Evolutionary conservation across 2,113 vertebrate genomes (phyloP).

Genomic region (Sebastes schlegelii): DNA sequence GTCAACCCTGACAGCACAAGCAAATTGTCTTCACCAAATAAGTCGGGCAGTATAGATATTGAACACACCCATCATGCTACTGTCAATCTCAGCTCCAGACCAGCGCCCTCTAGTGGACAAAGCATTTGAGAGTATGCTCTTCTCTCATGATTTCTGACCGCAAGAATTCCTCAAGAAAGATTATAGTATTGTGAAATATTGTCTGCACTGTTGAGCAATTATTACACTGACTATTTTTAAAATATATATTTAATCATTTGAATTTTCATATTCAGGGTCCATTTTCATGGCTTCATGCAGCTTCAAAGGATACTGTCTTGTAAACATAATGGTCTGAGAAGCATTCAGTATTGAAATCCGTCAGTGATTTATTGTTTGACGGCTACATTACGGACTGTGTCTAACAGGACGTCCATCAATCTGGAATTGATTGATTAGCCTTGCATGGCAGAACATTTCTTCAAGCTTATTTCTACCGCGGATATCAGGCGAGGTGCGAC

Average conservation of each 20-base stretch:
- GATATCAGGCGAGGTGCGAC: neutral
- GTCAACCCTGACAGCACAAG: conserved; percentile 27
- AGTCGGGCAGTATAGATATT: conserved; percentile 12
- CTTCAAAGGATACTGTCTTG: neutral
- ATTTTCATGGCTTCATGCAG: neutral
- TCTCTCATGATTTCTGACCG: neutral
- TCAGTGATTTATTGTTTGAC: conserved; percentile 20
- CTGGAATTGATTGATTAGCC: conserved; percentile 13
- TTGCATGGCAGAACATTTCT: conserved; percentile 35
- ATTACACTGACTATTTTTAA: neutral
- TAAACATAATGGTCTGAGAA: neutral
- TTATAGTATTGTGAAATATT: neutral
- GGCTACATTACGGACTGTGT: neutral
- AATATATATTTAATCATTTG: neutral
- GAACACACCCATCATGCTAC: conserved; percentile 14
- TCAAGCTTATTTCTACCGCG: neutral
- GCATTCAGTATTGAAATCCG: neutral
- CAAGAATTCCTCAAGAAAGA: neutral
- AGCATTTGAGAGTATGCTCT: neutral
- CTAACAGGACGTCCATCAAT: conserved; percentile 10
- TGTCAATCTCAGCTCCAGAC: conserved; percentile 23
- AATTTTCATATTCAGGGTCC: neutral
- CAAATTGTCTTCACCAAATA: conserved; percentile 21
- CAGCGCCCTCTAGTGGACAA: conserved; percentile 10
- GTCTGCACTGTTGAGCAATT: neutral